A percentile compares a stretch with the other conserved stretches of the same genome.
Conservation (phyloP, 2,888 invertebrate genomes). For the Sericinus montela region DNA sequence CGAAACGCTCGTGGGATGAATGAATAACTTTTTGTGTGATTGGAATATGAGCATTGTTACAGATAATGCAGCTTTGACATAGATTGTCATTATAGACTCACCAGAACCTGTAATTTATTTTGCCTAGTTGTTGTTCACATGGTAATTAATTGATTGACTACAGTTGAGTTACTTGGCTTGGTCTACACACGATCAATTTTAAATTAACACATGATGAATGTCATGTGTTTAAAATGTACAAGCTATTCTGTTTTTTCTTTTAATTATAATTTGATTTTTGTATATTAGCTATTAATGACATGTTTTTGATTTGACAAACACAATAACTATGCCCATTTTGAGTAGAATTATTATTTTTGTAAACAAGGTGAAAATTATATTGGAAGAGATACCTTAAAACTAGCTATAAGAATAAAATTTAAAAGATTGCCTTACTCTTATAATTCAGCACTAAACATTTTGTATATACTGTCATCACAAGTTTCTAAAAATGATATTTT, state of each 20-base stretch:
- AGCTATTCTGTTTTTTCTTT: background rate
- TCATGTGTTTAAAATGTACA: background rate
- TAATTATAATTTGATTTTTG: background rate
- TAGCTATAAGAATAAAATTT: constrained; percentile 8
- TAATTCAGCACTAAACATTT: constrained; percentile 11
- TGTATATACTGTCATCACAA: constrained; percentile 20
- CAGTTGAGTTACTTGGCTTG: too few relatives aligned
- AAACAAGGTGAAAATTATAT: constrained; percentile 16
- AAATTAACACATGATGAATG: background rate
- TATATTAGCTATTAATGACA: background rate
- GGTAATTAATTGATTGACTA: background rate
- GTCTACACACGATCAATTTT: too few relatives aligned
- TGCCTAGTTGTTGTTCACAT: background rate
- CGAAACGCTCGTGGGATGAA: constrained; percentile 45
- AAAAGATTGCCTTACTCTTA: constrained; percentile 12
- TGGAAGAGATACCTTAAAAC: constrained; percentile 8
- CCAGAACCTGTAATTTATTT: background rate
- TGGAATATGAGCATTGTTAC: background rate
- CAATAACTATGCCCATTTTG: background rate
- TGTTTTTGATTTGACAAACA: background rate
- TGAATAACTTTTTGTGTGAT: constrained; percentile 22
- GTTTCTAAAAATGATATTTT: background rate
- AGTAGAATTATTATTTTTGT: constrained; percentile 3
- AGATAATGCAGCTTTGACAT: background rate
- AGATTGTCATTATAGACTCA: background rate